Base-by-base conservation (phyloP, 2,888 invertebrate species). In the Napeogenes sylphis region DNA sequence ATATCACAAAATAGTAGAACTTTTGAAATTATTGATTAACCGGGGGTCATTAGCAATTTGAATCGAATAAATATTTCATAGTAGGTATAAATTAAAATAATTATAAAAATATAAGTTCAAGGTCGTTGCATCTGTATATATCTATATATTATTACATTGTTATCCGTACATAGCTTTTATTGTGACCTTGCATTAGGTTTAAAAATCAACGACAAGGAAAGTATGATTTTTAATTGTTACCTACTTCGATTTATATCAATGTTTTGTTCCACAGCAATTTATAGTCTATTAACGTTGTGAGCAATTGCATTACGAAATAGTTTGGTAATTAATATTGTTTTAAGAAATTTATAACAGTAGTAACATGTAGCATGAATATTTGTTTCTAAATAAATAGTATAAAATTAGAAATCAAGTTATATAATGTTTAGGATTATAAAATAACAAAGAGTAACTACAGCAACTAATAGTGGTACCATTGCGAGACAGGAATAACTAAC, bases 171-270 rank as follows among this genome's bases (percentile, higher is more conserved):
- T 42, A 12, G 3, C 3, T 42, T 6, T 42, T 3, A 10, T 3
- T 10, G 10, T 51, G 30, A 10, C 38, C 2, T n/a, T 14, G n/a
- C 35, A n/a, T 35, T 32, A 35, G 12, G 42, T n/a, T 45, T 30
- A 38, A 30, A 45, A 8, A 45, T 21, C 66, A 69, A 69, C 68
- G 69, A 61, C 63, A 61, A 63, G 51, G 64, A 69, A 69, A 68
- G 68, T 66, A 55, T 64, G 21, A 47, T 57, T 58, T 66, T 62
- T 14, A 14, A 54, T 57, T 13, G 58, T 59, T 64, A 62, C 62
- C 59, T 56, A 47, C 46, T 55, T 63, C 64, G 47, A 63, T 68
- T 67, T 64, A 55, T 63, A 67, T 61, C 62, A 59, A 32, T 61
- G 45, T 58, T 54, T 63, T 66, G 61, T 69, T 63, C 55, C 61